Percentiles rank a stretch among this genome's conserved stretches.
Conservation (phyloP, 2,797 vertebrate species). For the Chaetophractus vellerosus region DNA sequence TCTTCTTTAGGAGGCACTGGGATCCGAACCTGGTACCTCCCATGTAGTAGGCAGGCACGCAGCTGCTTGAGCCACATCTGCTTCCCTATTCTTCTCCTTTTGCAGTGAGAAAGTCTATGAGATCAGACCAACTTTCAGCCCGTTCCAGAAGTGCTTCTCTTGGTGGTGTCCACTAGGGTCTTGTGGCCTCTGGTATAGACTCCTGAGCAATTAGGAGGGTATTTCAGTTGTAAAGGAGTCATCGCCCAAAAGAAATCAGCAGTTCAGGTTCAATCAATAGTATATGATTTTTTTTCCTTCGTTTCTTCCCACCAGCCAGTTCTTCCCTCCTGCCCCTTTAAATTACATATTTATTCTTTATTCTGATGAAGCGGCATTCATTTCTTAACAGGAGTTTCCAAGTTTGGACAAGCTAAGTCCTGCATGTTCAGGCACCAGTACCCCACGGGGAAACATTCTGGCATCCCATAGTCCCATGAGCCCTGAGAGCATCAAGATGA, state of each 20-base stretch:
- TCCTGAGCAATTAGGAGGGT: not conserved
- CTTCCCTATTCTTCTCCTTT: not conserved
- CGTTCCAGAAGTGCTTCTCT: not conserved
- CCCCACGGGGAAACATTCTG: slow-evolving; percentile 94
- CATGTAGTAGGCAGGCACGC: too few relatives aligned
- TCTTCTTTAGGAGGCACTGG: too few relatives aligned
- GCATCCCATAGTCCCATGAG: slow-evolving; percentile 97
- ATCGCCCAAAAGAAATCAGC: not conserved
- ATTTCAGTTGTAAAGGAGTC: not conserved
- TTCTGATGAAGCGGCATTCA: slow-evolving; percentile 69
- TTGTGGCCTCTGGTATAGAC: not conserved
- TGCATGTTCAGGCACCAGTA: slow-evolving; percentile 93
- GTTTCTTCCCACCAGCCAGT: not conserved
- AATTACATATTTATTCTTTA: slow-evolving; percentile 4
- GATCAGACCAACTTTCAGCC: not conserved
- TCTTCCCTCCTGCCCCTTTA: not conserved
- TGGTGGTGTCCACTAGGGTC: not conserved
- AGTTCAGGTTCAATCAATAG: not conserved
- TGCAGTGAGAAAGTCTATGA: not conserved
- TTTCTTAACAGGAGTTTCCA: slow-evolving; percentile 94
- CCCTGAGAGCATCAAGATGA: slow-evolving; percentile 96
- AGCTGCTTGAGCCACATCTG: too few relatives aligned
- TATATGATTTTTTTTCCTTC: not conserved
- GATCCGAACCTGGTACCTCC: too few relatives aligned
- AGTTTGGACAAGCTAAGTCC: slow-evolving; percentile 95